Conservation (phyloP, 2,797 vertebrate genomes). For the Ctenopoma multispine region DNA sequence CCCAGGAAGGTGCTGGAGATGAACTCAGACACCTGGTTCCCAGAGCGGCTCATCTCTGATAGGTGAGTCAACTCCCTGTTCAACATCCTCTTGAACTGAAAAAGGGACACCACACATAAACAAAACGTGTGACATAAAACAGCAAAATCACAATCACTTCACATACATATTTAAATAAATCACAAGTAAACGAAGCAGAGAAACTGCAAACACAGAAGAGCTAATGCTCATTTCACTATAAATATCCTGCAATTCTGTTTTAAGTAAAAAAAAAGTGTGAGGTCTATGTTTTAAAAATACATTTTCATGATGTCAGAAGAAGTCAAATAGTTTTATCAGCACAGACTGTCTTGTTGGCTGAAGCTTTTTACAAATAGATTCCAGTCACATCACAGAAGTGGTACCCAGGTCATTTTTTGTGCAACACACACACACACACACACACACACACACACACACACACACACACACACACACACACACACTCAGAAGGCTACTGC, state of each 20-base stretch:
- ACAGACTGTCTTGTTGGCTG: neutral
- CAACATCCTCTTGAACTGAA: constrained; percentile 99
- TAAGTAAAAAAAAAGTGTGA: neutral
- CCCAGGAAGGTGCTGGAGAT: constrained; percentile 98
- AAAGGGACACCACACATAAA: constrained; percentile 66
- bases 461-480: constrained; percentile 7
- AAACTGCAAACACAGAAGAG: constrained; percentile 12
- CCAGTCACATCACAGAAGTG: constrained; percentile 24
- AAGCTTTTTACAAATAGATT: neutral
- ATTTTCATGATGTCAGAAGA: constrained; percentile 15
- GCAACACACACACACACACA: constrained; percentile 8
- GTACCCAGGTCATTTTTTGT: constrained; percentile 20
- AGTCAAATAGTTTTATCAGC: constrained; percentile 9
- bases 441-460: constrained; percentile 5
- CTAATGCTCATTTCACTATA: neutral
- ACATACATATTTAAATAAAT: constrained; percentile 5
- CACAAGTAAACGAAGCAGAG: constrained; percentile 6
- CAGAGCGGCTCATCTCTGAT: constrained; percentile 98
- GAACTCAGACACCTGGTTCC: constrained; percentile 99
- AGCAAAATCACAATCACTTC: neutral
- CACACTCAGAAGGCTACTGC: constrained; percentile 16
- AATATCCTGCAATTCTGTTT: neutral
- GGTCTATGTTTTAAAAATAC: neutral
- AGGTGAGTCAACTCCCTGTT: constrained; percentile 97
- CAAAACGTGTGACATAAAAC: constrained; percentile 10